Evolutionary conservation across 2,113 vertebrate species (phyloP).

Genomic region (Nyctibius bracteatus): DNA sequence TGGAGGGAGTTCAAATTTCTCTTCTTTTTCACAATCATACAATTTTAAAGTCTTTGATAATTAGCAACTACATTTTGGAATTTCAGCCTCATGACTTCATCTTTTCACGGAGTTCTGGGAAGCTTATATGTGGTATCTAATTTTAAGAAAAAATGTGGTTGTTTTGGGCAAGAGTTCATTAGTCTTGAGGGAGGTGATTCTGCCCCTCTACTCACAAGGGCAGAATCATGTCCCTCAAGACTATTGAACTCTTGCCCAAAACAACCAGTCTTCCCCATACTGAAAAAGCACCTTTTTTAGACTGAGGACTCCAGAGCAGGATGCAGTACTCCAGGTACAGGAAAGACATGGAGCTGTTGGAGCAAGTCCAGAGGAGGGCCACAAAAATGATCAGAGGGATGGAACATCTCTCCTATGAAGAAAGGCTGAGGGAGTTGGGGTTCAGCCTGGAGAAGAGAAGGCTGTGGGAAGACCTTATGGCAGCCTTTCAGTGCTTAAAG

Average conservation of each 20-base stretch:
- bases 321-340: no score
- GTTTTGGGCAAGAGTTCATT: neutral
- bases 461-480: neutral
- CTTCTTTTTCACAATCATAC: neutral
- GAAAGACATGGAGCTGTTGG: neutral
- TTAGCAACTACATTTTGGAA: neutral
- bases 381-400: rapidly evolving
- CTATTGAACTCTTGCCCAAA: no score
- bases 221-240: no score
- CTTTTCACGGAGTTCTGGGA: neutral
- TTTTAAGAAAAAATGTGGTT: neutral
- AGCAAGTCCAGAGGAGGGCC: neutral
- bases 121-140: neutral
- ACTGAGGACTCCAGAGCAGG: no score
- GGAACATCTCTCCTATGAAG: rapidly evolving
- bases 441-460: neutral
- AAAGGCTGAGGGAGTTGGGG: neutral
- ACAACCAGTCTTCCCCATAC: no score
- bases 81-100: neutral
- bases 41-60: neutral
- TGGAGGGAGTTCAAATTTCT: neutral
- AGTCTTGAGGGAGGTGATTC: neutral
- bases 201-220: neutral
- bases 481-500: neutral
- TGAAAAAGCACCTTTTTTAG: no score